Percentiles rank a stretch among this genome's conserved stretches.
These are phyloP conservation scores for Quadroppia sp. DNA, from an alignment of 2,888 invertebrate species.

Conservation along the genomic window DNA sequence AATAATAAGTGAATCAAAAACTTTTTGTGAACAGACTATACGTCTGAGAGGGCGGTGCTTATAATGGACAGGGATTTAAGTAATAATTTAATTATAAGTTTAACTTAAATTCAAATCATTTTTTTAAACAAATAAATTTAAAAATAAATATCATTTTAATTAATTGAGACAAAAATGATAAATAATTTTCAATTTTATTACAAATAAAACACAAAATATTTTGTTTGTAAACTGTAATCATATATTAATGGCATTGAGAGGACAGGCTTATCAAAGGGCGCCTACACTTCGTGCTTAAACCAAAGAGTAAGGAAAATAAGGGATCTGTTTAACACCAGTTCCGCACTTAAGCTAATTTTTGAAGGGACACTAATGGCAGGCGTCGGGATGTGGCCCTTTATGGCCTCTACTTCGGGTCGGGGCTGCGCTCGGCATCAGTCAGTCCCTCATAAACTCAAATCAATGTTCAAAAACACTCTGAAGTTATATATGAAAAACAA, in stretches of 20 bases:
- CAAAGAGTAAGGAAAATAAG: conserved; percentile 43
- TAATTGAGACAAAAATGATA: too few species aligned
- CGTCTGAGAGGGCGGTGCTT: too few species aligned
- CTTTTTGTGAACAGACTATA: too few species aligned
- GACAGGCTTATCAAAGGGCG: background rate
- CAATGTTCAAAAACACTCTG: too few species aligned
- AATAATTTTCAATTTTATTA: too few species aligned
- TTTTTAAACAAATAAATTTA: background rate
- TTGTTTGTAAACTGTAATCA: background rate
- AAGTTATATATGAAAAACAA: too few species aligned
- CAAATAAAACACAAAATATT: too few species aligned
- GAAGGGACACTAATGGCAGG: conserved; percentile 14
- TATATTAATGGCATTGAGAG: background rate
- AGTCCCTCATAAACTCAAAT: background rate
- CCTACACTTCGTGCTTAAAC: conserved; percentile 36
- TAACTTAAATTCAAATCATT: too few species aligned
- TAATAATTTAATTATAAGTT: too few species aligned
- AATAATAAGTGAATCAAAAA: background rate
- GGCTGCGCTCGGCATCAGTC: conserved; percentile 1
- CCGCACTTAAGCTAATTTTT: conserved; percentile 33
- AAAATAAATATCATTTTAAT: background rate
- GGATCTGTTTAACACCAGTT: conserved; percentile 32
- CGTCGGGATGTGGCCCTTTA: background rate
- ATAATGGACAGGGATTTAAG: too few species aligned
- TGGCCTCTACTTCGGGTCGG: background rate